Percentiles rank a stretch among this genome's conserved stretches.
phyloP scores from a whole-genome alignment of 1,140 invertebrate genomes.

The Zaprionus ornatus region DNA sequence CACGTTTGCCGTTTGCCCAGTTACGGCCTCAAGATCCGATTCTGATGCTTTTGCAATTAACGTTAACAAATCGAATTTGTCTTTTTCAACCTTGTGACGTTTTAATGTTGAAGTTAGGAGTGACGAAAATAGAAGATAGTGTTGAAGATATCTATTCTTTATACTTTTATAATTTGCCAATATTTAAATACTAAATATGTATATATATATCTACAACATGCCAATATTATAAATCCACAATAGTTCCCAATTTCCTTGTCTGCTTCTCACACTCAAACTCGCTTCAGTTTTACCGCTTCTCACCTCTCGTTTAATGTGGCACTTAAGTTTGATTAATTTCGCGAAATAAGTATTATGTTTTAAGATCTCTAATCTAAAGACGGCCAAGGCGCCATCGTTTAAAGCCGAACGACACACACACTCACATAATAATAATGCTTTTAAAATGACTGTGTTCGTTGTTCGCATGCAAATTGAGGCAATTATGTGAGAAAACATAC shows the following conservation, averaged over 20 bases:
- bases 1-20: not conserved
- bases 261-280: not conserved
- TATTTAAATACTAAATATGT: too few species aligned
- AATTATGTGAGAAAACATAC: constrained; percentile 74
- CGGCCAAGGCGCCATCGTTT: constrained; percentile 47
- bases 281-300: not conserved
- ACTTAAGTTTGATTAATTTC: constrained; percentile 34
- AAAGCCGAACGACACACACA: constrained; percentile 28
- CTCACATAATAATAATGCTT: constrained; percentile 34
- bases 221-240: too few species aligned
- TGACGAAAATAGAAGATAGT: not conserved
- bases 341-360: constrained; percentile 5
- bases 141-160: too few species aligned
- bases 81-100: constrained; percentile 5
- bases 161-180: too few species aligned
- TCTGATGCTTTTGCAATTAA: constrained; percentile 29
- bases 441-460: constrained; percentile 40
- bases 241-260: not conserved
- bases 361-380: constrained; percentile 27
- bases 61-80: constrained; percentile 19
- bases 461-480: constrained; percentile 76
- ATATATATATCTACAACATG: too few species aligned
- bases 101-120: constrained; percentile 8
- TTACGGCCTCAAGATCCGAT: constrained; percentile 22
- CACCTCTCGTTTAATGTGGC: constrained; percentile 7